Base-by-base conservation (phyloP, 92 coral and sea anemone species). In the Porites evermanni region DNA sequence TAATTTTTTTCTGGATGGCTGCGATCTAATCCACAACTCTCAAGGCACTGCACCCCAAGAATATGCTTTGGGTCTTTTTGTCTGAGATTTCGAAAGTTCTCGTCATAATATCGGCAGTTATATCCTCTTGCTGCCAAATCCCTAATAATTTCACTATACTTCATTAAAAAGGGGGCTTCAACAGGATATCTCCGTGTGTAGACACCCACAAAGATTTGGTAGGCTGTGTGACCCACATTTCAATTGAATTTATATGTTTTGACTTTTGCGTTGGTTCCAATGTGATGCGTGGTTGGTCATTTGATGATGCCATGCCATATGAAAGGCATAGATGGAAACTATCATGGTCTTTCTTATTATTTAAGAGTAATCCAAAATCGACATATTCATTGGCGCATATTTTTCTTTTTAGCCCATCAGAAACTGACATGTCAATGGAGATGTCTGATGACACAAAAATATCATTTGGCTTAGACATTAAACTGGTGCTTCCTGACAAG, bases 71-170 rank as follows among this genome's bases (percentile, higher is more conserved):
- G 71, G 77, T 54, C 26, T 3, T n/a, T 67, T n/a, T 79, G 84
- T 9, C 89, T n/a, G 29, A 63, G 61, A 85, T 29, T 23, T 23
- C 84, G 84, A 64, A 77, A 66, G 59, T 85, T 77, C 23, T 67
- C 69, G n/a, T 77, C 89, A 14, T 65, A 85, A 16, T 38, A 85
- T 6, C 18, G 18, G 53, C 84, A 54, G 63, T 85, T 64, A 12
- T 50, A n/a, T 7, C 71, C 86, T 26, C 90, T 60, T 6, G 72
- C 85, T 26, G 80, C 90, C 79, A 86, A 79, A 64, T 86, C 86
- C 17, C 66, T 71, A 32, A 79, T 67, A 9, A 79, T 59, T 71
- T 86, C 67, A 16, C 90, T 53, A 59, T 70, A 86, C 20, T 79
- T 86, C 79, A 86, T 78, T 12, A 86, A 51, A 2, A 74, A 0